Base-by-base conservation (phyloP, 2,888 invertebrate genomes). In the Zootermopsis nevadensis region DNA sequence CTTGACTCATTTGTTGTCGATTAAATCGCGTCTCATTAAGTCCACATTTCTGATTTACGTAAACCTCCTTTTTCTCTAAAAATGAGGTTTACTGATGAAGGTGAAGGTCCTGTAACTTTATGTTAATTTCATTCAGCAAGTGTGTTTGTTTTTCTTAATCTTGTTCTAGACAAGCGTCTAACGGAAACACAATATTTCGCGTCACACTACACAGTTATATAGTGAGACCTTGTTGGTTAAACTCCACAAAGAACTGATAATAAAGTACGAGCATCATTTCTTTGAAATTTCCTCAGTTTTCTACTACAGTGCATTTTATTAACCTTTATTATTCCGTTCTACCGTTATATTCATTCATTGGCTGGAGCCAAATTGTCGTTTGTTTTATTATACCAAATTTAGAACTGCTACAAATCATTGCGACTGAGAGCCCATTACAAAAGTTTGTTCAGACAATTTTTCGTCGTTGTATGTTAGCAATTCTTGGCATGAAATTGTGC, bases 401-500 rank as follows among this genome's bases (percentile, higher is more conserved):
- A 74, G 74, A 38, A 74, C 38, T 74, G 31, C 31, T 42, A n/a
- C 38, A 74, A 74, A 74, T 74, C 74, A 74, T 8, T 74, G 22
- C n/a, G 38, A 74, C 24, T 22, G 38, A 74, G 74, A 42, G 24
- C 74, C 74, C 74, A 74, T 74, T 74, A 74, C 74, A 74, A 35
- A 74, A 74, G 74, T 74, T 74, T 74, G 74, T 74, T 74, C 38
- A 74, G 74, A 74, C 74, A 74, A n/a, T 42, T 74, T 35, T 74
- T 74, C 74, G 38, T 74, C 38, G 74, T 74, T 74, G 38, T 74
- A 74, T 74, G 74, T 42, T 69, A 74, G 74, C n/a, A 74, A 42
- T 74, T 74, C 42, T 74, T 74, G 74, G 74, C 74, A 74, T 38
- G 38, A 22, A 38, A 33, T 12, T 31, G n/a, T 24, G 38, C 24